Conservation (phyloP, 2,113 vertebrate species). For the Perccottus glenii region DNA sequence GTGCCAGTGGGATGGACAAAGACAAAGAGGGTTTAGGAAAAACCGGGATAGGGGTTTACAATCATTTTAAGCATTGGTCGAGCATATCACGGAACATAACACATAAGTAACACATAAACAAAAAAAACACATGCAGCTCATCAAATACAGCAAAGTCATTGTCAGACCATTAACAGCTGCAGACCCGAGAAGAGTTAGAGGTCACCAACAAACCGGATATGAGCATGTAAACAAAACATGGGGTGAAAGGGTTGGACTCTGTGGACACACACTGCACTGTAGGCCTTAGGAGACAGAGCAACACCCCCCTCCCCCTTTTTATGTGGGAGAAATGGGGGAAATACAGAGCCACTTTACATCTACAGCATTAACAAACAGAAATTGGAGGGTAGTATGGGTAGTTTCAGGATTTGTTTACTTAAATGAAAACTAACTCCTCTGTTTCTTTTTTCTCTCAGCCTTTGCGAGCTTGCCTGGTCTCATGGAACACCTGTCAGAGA, state of each 20-base stretch:
- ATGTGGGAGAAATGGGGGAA: conserved; percentile 34
- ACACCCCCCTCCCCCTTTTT: conserved; percentile 12
- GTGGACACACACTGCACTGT: conserved; percentile 16
- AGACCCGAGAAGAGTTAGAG: conserved; percentile 12
- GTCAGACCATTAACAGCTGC: conserved; percentile 19
- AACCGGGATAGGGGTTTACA: conserved; percentile 16
- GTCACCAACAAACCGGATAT: conserved; percentile 28
- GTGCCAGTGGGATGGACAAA: conserved; percentile 39
- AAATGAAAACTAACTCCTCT: not conserved
- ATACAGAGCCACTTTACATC: conserved; percentile 18
- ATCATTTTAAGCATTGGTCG: not conserved
- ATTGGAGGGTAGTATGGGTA: not conserved
- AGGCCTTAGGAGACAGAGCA: conserved; percentile 9
- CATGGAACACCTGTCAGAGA: conserved; percentile 91
- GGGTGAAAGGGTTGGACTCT: not conserved
- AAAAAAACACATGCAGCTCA: conserved; percentile 38
- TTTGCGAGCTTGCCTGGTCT: conserved; percentile 92
- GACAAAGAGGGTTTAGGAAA: conserved; percentile 32
- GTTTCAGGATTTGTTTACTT: not conserved
- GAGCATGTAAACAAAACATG: conserved; percentile 48
- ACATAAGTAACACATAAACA: conserved; percentile 25
- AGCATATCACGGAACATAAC: conserved; percentile 10
- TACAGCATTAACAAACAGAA: conserved; percentile 10
- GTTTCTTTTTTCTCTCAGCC: conserved; percentile 73
- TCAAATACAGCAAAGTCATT: conserved; percentile 30